Evolutionary conservation across 2,113 vertebrate species (phyloP), one percentile per base, ranked within the genome.

Genomic region (Sinocyclocheilus anshuiensis): DNA sequence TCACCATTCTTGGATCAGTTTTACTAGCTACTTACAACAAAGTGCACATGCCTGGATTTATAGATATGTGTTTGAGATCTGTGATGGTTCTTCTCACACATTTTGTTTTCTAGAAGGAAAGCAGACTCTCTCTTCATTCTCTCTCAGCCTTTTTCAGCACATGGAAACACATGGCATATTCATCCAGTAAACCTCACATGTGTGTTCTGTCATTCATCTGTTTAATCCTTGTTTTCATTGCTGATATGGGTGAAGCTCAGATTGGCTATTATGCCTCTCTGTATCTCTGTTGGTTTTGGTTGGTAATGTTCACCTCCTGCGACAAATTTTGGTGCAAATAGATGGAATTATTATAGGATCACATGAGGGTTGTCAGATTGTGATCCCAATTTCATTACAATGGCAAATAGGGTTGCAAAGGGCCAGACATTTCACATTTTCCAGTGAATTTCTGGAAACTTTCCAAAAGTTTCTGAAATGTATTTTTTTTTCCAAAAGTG

Each of bases 291-390:
- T 65, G 22, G 53, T 36, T 74, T 59, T 76, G 81, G 76, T 61
- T 81, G 77, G 61, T 63, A 65, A 84, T 42, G 29, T 65, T 65
- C 76, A 53, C 67, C 72, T 81, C 63, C 42, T 77, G 77, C 18
- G 61, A 80, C 36, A 86, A 57, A 81, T 79, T 42, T 39, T 69
- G 50, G 39, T 48, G 48, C 76, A 63, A 86, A 88, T 67, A 76
- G 78, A 13, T 48, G 13, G 74, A 84, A 86, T 88, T 83, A 77
- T 87, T 20, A 86, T 61, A 83, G 87, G 76, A 67, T 61, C 82
- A 89, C 89, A 89, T 81, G 86, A 87, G 26, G 88, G 86, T 83
- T 26, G 26, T 26, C 26, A 26, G 45, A 45, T 10, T 45, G 45
- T 45, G 45, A 45, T 45, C 8, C 45, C 8, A 8, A 45, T 45